Percentiles rank a stretch among this genome's conserved stretches.
These are phyloP conservation scores for Drosophila nigrodunni DNA, from an alignment of 1,140 invertebrate species.

Conservation along the genomic window DNA sequence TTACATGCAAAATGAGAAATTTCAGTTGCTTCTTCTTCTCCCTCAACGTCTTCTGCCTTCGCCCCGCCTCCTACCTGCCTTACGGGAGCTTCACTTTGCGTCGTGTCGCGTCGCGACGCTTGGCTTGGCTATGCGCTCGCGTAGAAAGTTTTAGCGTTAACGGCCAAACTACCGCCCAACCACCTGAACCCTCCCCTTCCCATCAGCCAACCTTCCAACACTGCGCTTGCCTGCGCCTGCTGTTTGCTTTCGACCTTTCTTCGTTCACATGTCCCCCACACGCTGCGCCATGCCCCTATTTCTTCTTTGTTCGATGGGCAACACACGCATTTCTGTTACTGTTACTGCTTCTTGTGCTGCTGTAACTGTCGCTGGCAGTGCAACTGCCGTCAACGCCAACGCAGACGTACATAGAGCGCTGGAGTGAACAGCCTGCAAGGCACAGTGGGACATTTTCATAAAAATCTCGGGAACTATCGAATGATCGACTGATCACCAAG, in stretches of 20 bases:
- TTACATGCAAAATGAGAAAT: slow-evolving; percentile 70
- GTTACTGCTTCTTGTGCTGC: slow-evolving; percentile 49
- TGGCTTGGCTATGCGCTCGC: slow-evolving; percentile 80
- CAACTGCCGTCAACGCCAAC: not conserved
- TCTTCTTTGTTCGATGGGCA: slow-evolving; percentile 49
- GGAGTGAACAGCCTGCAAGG: slow-evolving; percentile 28
- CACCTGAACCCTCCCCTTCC: slow-evolving; percentile 9
- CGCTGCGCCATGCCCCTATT: slow-evolving; percentile 73
- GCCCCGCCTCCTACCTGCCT: slow-evolving; percentile 21
- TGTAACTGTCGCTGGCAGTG: slow-evolving; percentile 3
- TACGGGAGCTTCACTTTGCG: slow-evolving; percentile 28
- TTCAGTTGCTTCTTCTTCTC: slow-evolving; percentile 48
- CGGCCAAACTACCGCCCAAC: slow-evolving; percentile 50
- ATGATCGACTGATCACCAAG: slow-evolving; percentile 9
- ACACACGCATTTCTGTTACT: slow-evolving; percentile 66
- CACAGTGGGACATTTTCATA: slow-evolving; percentile 24
- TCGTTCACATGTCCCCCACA: slow-evolving; percentile 56
- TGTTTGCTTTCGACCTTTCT: slow-evolving; percentile 80
- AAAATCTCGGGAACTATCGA: not conserved
- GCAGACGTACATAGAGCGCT: not conserved
- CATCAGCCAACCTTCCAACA: not conserved
- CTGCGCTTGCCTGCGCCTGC: slow-evolving; percentile 17
- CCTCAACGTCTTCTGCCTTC: slow-evolving; percentile 35
- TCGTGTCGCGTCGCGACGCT: slow-evolving; percentile 57
- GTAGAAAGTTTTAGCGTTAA: slow-evolving; percentile 80